Conservation (phyloP, 2,113 vertebrate genomes). For the Empidonax traillii region DNA sequence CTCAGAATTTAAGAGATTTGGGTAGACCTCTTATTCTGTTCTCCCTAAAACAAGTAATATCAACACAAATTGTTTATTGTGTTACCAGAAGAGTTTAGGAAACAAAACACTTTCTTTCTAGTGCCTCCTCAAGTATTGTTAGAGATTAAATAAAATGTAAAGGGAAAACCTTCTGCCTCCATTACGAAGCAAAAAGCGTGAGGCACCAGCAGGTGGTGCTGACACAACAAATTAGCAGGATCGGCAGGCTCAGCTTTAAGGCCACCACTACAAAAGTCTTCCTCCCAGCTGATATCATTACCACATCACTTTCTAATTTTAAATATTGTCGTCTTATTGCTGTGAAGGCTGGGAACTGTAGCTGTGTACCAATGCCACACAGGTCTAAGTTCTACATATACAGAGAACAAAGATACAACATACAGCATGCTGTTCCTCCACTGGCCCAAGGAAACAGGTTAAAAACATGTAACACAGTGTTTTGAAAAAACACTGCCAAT, state of each 20-base stretch:
- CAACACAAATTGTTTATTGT: background rate
- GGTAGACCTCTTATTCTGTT: background rate
- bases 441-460: background rate
- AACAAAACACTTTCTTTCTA: background rate
- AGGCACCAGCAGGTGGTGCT: slow-evolving; percentile 61
- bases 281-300: background rate
- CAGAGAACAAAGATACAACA: background rate
- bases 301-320: background rate
- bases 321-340: background rate
- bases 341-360: background rate
- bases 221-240: background rate
- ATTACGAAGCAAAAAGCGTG: background rate
- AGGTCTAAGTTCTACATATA: background rate
- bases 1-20: background rate
- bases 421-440: background rate
- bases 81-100: background rate
- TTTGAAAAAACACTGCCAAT: background rate
- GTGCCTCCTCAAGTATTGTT: background rate
- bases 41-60: background rate
- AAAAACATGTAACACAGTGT: rapidly evolving
- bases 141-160: background rate
- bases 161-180: background rate
- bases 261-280: background rate
- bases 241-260: background rate
- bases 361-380: background rate